phyloP scores from a whole-genome alignment of 2,888 invertebrate species.

The Catocala nupta region DNA sequence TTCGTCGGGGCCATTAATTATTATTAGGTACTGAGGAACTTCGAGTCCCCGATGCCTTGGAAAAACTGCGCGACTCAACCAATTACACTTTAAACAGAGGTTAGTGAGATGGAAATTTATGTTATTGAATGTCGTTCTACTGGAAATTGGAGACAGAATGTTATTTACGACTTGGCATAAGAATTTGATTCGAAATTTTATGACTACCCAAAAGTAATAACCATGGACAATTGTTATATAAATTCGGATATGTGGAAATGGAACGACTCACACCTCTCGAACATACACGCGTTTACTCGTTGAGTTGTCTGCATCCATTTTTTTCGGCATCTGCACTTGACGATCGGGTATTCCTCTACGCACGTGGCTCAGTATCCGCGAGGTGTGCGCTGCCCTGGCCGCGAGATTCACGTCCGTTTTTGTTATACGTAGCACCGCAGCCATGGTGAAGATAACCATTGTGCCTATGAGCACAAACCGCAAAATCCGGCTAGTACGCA shows the following conservation, averaged over 20 bases:
- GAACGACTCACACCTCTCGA: conserved; percentile 43
- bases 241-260: neutral
- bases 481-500: conserved; percentile 58
- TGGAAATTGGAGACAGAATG: conserved; percentile 7
- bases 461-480: conserved; percentile 58
- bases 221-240: neutral
- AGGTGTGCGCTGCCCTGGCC: conserved; percentile 35
- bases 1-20: conserved; percentile 84
- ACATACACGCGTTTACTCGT: conserved; percentile 38
- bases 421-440: conserved; percentile 57
- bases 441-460: conserved; percentile 51
- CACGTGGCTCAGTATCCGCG: conserved; percentile 17
- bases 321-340: conserved; percentile 4
- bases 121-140: conserved; percentile 43
- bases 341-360: conserved; percentile 7
- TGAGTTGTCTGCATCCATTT: conserved; percentile 20
- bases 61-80: conserved; percentile 77
- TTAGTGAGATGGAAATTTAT: conserved; percentile 61
- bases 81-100: conserved; percentile 74
- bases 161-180: no score
- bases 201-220: no score
- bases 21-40: conserved; percentile 82
- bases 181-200: no score
- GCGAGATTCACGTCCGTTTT: conserved; percentile 49
- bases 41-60: conserved; percentile 80